Percentiles rank a stretch among this genome's conserved stretches.
phyloP scores from a whole-genome alignment of 92 coral and sea anemone species.

The Palythoa grandis region DNA sequence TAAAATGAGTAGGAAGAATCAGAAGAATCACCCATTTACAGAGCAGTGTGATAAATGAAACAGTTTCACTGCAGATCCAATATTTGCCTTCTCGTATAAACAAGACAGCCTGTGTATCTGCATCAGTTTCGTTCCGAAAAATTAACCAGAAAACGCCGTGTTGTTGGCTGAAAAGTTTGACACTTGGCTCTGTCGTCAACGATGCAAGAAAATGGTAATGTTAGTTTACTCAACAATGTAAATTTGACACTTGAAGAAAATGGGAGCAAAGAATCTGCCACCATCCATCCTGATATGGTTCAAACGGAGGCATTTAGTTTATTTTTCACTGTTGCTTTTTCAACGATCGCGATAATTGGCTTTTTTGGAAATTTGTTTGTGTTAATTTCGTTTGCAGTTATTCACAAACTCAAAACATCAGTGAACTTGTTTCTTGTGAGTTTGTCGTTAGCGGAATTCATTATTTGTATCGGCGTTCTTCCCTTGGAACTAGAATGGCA shows the following conservation, averaged over 20 bases:
- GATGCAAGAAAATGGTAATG: not conserved
- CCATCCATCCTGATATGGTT: conserved; percentile 7
- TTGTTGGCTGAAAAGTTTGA: not conserved
- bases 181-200: not conserved
- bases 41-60: conserved; percentile 6
- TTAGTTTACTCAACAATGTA: not conserved
- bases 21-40: not conserved
- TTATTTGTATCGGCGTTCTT: conserved; percentile 50
- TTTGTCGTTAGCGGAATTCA: conserved; percentile 72
- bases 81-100: not conserved
- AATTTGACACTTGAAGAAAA: conserved; percentile 8
- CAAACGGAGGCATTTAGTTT: conserved; percentile 11
- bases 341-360: conserved; percentile 62
- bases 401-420: conserved; percentile 68
- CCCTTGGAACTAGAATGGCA: conserved; percentile 82
- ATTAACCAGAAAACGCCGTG: not conserved
- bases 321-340: conserved; percentile 55
- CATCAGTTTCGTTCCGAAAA: not conserved
- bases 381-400: conserved; percentile 64
- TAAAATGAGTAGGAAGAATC: no score
- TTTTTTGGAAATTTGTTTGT: conserved; percentile 64
- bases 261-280: not conserved
- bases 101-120: not conserved
- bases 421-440: conserved; percentile 75
- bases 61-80: not conserved